Base-by-base conservation (phyloP, 2,113 vertebrate species). In the Columbina picui region DNA sequence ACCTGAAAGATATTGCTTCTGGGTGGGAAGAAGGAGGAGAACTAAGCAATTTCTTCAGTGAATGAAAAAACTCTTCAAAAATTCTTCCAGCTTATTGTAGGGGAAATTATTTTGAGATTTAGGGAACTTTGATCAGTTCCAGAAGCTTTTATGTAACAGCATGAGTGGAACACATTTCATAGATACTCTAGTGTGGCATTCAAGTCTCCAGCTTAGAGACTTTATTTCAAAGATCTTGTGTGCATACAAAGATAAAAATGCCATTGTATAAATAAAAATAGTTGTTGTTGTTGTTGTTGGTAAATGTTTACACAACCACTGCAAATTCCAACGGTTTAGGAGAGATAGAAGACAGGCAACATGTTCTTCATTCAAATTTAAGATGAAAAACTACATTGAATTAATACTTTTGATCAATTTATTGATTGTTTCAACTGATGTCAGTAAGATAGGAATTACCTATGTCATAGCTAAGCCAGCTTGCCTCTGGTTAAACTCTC, bases 91-190 rank as follows among this genome's bases (percentile, higher is more conserved):
- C 14, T 87, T 84, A 63, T 67, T 90, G 55, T 11, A 84, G 18
- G 70, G 14, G 32, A 93, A 94, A 90, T 87, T 64, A 71, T 89
- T 89, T 88, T 68, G 64, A 80, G 23, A 41, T 87, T 91, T 81
- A 60, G n/a, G 29, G 63, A 87, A 75, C 17, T 79, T 93, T 59
- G 87, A 68, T 41, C 55, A 65, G 14, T 36, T 5, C 23, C 49
- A 64, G 59, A 87, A 88, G 53, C 6, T 75, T 92, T 90, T 61
- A n/a, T 64, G 4, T n/a, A 87, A 39, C 6, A 70, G 49, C 15
- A 63, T 5, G 29, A 93, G 10, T 34, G 12, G 61, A 87, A 39
- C 10, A 14, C 0, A 49, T 88, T 93, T 92, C 26, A 53, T 36
- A 34, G 41, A 34, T 38, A 10, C 26, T 83, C 25, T n/a, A 16